These are phyloP conservation scores for Tanytarsus gracilentus DNA, from an alignment of 2,888 invertebrate genomes.

Conservation along the genomic window DNA sequence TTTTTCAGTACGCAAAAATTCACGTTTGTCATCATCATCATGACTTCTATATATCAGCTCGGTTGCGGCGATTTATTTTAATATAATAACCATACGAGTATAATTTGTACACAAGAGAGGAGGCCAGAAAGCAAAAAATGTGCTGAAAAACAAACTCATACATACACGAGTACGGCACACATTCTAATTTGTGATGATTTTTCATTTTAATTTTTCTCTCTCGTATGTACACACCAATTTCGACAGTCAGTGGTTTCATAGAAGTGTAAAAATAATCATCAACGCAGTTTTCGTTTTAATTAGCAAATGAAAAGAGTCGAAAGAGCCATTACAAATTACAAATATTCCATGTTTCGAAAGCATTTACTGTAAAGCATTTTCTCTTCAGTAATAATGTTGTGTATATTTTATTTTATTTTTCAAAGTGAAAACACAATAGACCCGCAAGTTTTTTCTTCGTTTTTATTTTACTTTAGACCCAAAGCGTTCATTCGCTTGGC, in stretches of 20 bases:
- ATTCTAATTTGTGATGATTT: no score
- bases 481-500: neutral
- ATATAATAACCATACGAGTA: no score
- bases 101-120: no score
- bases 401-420: neutral
- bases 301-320: conserved; percentile 2
- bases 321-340: conserved; percentile 1
- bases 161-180: no score
- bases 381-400: conserved; percentile 9
- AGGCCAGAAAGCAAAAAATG: no score
- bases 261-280: conserved; percentile 5
- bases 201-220: no score
- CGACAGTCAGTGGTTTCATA: neutral
- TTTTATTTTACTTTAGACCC: conserved; percentile 11
- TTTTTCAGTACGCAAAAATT: no score
- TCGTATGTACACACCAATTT: no score
- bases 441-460: neutral
- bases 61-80: no score
- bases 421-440: conserved; percentile 24
- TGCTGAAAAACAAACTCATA: no score
- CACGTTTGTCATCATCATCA: no score
- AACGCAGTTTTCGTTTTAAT: conserved; percentile 5
- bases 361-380: conserved; percentile 23
- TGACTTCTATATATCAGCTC: no score
- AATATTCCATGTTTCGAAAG: conserved; percentile 20